Evolutionary conservation across 2,888 invertebrate species (phyloP).

Genomic region (Ophraella communa): DNA sequence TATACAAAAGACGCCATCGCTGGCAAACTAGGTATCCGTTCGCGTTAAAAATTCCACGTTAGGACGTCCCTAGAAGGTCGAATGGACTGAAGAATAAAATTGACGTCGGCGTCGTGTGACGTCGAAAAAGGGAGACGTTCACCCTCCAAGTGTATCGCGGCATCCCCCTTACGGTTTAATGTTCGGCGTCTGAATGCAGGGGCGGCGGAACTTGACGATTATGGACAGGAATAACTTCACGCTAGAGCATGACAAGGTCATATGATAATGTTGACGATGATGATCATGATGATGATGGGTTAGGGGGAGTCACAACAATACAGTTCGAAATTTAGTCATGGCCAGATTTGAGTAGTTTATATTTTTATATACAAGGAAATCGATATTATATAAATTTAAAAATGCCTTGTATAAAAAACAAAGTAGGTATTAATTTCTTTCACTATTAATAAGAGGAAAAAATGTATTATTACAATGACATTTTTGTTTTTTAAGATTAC

Average conservation of each 20-base stretch:
- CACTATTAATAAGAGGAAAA: too few species aligned
- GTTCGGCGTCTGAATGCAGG: slow-evolving; percentile 13
- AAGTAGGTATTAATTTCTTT: not conserved
- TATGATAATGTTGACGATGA: too few species aligned
- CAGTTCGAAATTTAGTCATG: not conserved
- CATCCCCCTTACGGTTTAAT: slow-evolving; percentile 16
- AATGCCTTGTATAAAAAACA: too few species aligned
- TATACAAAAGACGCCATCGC: slow-evolving; percentile 2
- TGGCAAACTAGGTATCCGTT: not conserved
- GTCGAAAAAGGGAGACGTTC: slow-evolving; percentile 21
- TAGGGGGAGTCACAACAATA: slow-evolving; percentile 5
- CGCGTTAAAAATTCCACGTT: slow-evolving; percentile 5
- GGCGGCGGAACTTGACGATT: slow-evolving; percentile 2
- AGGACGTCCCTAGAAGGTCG: slow-evolving; percentile 3
- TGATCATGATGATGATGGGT: slow-evolving; percentile 3
- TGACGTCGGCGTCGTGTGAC: slow-evolving; percentile 25
- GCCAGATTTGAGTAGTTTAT: not conserved
- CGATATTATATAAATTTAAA: too few species aligned
- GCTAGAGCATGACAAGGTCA: not conserved
- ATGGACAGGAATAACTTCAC: slow-evolving; percentile 4
- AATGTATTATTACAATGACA: too few species aligned
- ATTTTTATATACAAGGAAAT: not conserved
- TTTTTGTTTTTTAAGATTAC: too few species aligned
- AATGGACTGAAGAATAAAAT: slow-evolving; percentile 11
- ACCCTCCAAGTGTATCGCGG: slow-evolving; percentile 19